phyloP scores from a whole-genome alignment of 2,113 vertebrate genomes.

The Platichthys flesus region DNA sequence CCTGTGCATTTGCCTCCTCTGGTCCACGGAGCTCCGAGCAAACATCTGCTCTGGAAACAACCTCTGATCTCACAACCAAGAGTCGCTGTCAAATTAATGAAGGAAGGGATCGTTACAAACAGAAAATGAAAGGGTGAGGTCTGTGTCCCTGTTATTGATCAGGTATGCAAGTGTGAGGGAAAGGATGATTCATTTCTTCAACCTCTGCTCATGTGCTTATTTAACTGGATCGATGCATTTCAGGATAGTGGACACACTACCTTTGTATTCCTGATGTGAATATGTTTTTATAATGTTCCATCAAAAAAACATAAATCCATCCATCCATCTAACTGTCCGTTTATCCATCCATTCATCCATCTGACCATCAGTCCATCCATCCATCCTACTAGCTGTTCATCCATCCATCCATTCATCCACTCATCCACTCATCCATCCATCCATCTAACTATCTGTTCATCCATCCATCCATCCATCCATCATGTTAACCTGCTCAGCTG shows the following conservation, averaged over 20 bases:
- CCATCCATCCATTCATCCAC: too few relatives aligned
- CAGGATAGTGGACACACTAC: slow-evolving; percentile 6
- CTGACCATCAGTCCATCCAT: too few relatives aligned
- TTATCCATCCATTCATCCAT: too few relatives aligned
- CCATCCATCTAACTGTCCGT: not conserved
- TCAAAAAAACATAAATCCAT: not conserved
- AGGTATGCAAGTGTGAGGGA: slow-evolving; percentile 19
- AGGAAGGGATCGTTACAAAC: slow-evolving; percentile 43
- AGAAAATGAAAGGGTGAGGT: slow-evolving; percentile 28
- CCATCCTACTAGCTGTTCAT: too few relatives aligned
- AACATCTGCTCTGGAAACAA: slow-evolving; percentile 70
- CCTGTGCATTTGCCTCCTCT: slow-evolving; percentile 39
- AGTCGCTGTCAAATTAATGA: slow-evolving; percentile 54
- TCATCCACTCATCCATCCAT: too few relatives aligned
- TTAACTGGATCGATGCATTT: slow-evolving; percentile 23
- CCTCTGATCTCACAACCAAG: slow-evolving; percentile 64
- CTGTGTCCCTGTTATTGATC: slow-evolving; percentile 50
- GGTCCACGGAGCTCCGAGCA: slow-evolving; percentile 58
- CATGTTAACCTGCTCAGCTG: slow-evolving; percentile 38
- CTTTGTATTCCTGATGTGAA: too few relatives aligned
- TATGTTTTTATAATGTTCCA: too few relatives aligned
- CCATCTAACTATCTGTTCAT: too few relatives aligned
- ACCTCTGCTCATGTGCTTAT: slow-evolving; percentile 19
- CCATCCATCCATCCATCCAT: not conserved
- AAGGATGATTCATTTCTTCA: slow-evolving; percentile 54